Base-by-base conservation (phyloP, 2,797 vertebrate species). In the Eurystomus glaucurus region DNA sequence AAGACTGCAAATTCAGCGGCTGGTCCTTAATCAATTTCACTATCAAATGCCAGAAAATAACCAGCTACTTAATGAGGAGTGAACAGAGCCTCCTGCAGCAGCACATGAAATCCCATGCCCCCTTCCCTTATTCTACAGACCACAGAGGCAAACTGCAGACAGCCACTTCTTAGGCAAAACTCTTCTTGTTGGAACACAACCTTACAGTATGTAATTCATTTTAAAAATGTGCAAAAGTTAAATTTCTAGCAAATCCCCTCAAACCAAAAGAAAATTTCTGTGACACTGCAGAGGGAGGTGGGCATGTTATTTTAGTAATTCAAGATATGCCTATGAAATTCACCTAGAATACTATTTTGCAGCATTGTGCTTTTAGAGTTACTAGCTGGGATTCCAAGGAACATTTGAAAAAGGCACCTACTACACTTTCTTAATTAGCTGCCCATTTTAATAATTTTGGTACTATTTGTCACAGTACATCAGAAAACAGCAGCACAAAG, bases 401-500 rank as follows among this genome's bases (percentile, higher is more conserved):
- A 84, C 17, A 45, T 52, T 33, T 55, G 28, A 85, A 68, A 91
- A 41, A 94, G 39, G 84, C 71, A 61, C 39, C 83, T 84, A 25
- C 39, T 77, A 82, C 70, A n/a, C 31, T 74, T 84, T 76, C 62
- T 79, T 78, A 70, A 93, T 88, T 50, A 94, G 90, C 79, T 85
- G 60, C 69, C 68, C 48, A n/a, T 80, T 79, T 91, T 88, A 91
- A 96, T 90, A 68, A 61, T 85, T 94, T 95, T 87, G 93, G 84
- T 91, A 90, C 69, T 93, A 85, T 28, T 90, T 79, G 85, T 95
- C 92, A 96, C 92, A 95, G 92, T 93, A 95, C 93, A 87, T 93
- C 37, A 92, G 93, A 88, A 96, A 94, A 92, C 90, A 97, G 97
- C 97, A 98, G 98, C 96, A 97, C 78, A 46, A 97, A 90, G 89